Evolutionary conservation across 2,888 invertebrate genomes (phyloP).

Genomic region (Apodemia zela): DNA sequence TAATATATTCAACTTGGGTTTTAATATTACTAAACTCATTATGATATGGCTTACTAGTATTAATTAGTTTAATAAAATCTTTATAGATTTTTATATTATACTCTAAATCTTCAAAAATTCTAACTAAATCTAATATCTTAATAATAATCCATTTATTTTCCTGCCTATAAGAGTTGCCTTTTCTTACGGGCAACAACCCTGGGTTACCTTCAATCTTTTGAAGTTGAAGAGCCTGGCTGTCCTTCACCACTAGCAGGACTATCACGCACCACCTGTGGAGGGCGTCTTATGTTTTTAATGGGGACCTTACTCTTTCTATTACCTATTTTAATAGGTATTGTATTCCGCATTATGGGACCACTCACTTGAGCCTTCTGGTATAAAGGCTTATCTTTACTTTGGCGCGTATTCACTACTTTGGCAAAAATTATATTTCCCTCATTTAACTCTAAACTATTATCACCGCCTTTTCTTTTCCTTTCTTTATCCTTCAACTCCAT

Average conservation of each 20-base stretch:
- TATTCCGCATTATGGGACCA: conserved; percentile 25
- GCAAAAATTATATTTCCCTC: conserved; percentile 26
- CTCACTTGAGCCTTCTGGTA: conserved; percentile 26
- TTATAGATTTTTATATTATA: conserved; percentile 25
- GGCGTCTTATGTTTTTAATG: conserved; percentile 34
- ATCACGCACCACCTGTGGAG: conserved; percentile 30
- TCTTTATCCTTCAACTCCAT: conserved; percentile 23
- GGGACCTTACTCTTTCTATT: conserved; percentile 29
- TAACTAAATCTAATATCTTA: conserved; percentile 29
- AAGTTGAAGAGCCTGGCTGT: conserved; percentile 33
- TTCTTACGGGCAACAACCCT: conserved; percentile 31
- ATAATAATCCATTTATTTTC: conserved; percentile 23
- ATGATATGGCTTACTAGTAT: conserved; percentile 16
- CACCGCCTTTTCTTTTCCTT: conserved; percentile 24
- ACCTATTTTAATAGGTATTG: conserved; percentile 25
- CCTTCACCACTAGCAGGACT: conserved; percentile 15
- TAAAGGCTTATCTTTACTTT: conserved; percentile 31
- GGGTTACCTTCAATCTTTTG: conserved; percentile 33
- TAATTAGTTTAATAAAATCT: conserved; percentile 20
- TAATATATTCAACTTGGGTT: conserved; percentile 26
- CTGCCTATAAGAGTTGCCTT: conserved; percentile 27
- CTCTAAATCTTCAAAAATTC: conserved; percentile 28
- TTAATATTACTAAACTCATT: conserved; percentile 25
- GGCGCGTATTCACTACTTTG: conserved; percentile 28
- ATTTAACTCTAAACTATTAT: conserved; percentile 25